These are phyloP conservation scores for Vultur gryphus DNA, from an alignment of 2,797 vertebrate genomes.

Conservation along the genomic window DNA sequence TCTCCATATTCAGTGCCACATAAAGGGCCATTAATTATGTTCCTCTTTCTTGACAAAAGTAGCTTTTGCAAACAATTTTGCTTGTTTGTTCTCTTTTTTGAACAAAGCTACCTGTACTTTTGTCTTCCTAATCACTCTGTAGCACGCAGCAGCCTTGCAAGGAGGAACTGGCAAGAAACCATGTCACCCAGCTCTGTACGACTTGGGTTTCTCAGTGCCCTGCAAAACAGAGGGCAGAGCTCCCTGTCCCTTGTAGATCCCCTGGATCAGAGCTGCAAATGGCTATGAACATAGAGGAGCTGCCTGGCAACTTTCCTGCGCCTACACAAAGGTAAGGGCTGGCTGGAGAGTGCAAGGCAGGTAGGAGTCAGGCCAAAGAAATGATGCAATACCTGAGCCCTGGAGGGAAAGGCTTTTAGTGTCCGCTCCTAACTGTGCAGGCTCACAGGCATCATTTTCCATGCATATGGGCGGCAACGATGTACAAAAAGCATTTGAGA, in stretches of 20 bases:
- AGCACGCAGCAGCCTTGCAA: neutral
- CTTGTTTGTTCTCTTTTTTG: neutral
- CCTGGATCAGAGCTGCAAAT: neutral
- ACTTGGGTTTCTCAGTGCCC: neutral
- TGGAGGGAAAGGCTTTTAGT: neutral
- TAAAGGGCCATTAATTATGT: conserved; percentile 25
- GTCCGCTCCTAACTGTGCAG: neutral
- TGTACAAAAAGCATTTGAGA: neutral
- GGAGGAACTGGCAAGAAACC: neutral
- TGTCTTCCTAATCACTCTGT: neutral
- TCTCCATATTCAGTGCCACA: neutral
- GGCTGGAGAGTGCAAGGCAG: neutral
- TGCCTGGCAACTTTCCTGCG: neutral
- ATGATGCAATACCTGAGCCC: neutral
- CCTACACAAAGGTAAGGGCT: neutral
- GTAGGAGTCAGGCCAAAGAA: neutral
- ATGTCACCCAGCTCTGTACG: neutral
- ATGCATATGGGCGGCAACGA: neutral
- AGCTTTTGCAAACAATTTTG: conserved; percentile 24
- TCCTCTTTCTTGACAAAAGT: conserved; percentile 19
- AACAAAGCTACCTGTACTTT: neutral
- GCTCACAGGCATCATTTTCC: neutral
- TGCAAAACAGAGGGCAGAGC: neutral
- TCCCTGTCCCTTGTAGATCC: neutral
- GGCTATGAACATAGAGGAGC: neutral